phyloP scores from a whole-genome alignment of 2,113 vertebrate genomes.

The Myrmecophaga tridactyla region DNA sequence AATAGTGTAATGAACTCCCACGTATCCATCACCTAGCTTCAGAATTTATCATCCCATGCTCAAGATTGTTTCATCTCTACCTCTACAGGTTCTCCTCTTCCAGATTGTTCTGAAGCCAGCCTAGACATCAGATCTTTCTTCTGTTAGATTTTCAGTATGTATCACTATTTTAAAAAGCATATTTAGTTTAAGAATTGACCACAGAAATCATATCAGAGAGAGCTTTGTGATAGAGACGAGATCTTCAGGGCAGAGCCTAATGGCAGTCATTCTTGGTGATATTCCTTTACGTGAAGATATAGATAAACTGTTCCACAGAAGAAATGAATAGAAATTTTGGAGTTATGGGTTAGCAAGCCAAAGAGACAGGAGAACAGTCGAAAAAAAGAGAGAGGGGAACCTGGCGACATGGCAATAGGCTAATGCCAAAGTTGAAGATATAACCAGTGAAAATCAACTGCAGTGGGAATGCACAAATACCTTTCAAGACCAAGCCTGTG shows the following conservation, averaged over 20 bases:
- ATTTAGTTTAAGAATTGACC: neutral
- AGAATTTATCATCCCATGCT: neutral
- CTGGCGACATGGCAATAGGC: neutral
- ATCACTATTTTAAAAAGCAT: neutral
- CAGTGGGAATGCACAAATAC: neutral
- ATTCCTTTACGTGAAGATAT: neutral
- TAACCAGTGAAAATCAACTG: neutral
- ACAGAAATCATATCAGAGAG: neutral
- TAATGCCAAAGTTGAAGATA: neutral
- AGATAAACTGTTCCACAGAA: neutral
- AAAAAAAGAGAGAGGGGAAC: neutral
- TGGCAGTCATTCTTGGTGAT: neutral
- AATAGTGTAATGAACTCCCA: neutral
- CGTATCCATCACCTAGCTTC: neutral
- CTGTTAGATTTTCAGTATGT: neutral
- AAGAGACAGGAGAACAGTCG: neutral
- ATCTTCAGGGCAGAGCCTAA: neutral
- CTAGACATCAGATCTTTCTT: neutral
- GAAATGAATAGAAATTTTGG: neutral
- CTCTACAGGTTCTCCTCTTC: neutral
- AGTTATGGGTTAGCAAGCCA: neutral
- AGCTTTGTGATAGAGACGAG: neutral
- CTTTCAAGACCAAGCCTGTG: neutral
- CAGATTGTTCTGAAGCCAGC: neutral
- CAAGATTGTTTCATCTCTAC: neutral